These are phyloP conservation scores for Netelia fuscicornis DNA, from an alignment of 2,888 invertebrate species.

Conservation along the genomic window DNA sequence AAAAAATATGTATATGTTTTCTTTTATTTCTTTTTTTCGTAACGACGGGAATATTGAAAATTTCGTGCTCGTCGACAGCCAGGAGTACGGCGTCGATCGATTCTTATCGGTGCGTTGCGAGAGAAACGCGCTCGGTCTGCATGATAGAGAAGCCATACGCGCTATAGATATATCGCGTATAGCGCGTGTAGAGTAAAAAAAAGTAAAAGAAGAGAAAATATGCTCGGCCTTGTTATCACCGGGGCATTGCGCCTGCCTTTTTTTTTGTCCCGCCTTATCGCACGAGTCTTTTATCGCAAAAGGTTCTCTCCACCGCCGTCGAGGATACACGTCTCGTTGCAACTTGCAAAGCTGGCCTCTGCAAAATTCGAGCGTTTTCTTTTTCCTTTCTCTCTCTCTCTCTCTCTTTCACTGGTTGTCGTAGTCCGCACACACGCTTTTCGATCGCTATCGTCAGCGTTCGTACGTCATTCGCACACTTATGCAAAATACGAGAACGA, in stretches of 20 bases:
- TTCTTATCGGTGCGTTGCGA: constrained; percentile 49
- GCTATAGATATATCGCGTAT: constrained; percentile 25
- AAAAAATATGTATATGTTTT: no score
- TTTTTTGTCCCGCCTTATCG: constrained; percentile 69
- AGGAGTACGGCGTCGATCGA: constrained; percentile 23
- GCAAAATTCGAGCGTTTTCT: constrained; percentile 26
- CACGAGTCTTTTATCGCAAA: constrained; percentile 70
- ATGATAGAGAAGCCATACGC: constrained; percentile 13
- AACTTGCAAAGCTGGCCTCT: constrained; percentile 33
- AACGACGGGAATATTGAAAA: constrained; percentile 1
- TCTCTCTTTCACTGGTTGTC: not conserved
- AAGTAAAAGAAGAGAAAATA: constrained; percentile 46
- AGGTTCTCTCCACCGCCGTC: constrained; percentile 69
- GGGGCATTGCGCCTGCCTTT: constrained; percentile 72
- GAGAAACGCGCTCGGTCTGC: constrained; percentile 58
- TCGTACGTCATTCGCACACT: no score
- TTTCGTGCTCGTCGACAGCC: constrained; percentile 9
- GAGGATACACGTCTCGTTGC: constrained; percentile 19
- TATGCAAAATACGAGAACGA: no score
- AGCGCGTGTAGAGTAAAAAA: constrained; percentile 29
- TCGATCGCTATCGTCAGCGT: no score
- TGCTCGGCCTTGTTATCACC: constrained; percentile 69
- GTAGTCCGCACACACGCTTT: not conserved
- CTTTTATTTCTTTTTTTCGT: no score
- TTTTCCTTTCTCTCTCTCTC: constrained; percentile 16